Base-by-base conservation (phyloP, 2,888 invertebrate genomes). In the Drepanosiphum platanoidis region DNA sequence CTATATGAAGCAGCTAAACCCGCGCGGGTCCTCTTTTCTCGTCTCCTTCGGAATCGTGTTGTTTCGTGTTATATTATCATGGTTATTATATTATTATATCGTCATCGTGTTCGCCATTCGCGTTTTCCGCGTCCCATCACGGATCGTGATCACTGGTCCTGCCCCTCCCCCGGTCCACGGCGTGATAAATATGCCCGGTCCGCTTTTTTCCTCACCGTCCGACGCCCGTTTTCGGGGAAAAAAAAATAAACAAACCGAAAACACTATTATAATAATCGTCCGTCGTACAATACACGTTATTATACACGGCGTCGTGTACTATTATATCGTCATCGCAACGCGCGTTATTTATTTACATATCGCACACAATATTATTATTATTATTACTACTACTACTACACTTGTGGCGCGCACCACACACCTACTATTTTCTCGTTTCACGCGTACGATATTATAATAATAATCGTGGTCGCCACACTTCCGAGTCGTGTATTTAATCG, bases 401-500 rank as follows among this genome's bases (percentile, higher is more conserved):
- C 42, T 7, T 9, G 42, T 58, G 61, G 9, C 11, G 42, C 42
- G 42, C 42, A 11, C 42, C 42, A 7, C 8, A 11, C n/a, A n/a
- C n/a, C n/a, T n/a, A n/a, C n/a, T 72, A 42, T 18, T 30, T 30
- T 42, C 22, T 5, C 18, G 74, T 52, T 74, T 74, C 46, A 74
- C 74, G 74, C 74, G 46, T 74, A 52, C 1, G 30, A 15, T 46
- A 74, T 74, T 32, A 52, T 74, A 52, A 52, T 22, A 15, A 22
- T 52, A 18, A 52, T 52, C 22, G 22, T 52, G 3, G 52, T 22
- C 22, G 18, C 18, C 72, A 18, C 72, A 46, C 72, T 46, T 30
- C 71, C 71, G 39, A 71, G 71, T 42, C 68, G 71, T 72, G 71
- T 30, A 42, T 72, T 42, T 18, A 39, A 27, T 72, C 27, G 39